Percentiles rank a stretch among this genome's conserved stretches.
phyloP scores from a whole-genome alignment of 2,888 invertebrate genomes.

The Nemotelus pantherinus region DNA sequence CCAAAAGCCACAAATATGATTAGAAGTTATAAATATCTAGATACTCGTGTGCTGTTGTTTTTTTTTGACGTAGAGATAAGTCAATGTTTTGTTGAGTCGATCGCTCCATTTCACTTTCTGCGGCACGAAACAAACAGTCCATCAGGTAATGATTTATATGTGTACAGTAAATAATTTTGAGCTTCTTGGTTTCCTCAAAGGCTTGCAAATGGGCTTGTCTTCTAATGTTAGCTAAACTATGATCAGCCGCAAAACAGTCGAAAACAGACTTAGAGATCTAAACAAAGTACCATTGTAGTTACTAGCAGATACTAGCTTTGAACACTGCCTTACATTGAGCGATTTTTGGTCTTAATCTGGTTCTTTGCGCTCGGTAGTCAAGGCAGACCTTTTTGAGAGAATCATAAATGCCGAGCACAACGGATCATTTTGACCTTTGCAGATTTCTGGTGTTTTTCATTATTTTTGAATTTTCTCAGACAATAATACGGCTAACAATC shows the following conservation, averaged over 20 bases:
- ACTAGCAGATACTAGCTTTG: background rate
- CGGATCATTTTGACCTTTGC: background rate
- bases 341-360: background rate
- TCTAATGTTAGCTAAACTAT: slow-evolving; percentile 25
- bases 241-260: slow-evolving; percentile 12
- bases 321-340: background rate
- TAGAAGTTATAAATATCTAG: background rate
- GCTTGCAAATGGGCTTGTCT: slow-evolving; percentile 35
- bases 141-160: slow-evolving; percentile 34
- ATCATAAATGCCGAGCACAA: background rate
- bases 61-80: background rate
- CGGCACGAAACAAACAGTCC: background rate
- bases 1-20: background rate
- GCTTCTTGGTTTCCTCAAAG: slow-evolving; percentile 39
- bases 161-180: slow-evolving; percentile 34
- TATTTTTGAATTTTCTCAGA: background rate
- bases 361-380: background rate
- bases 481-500: background rate
- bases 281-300: background rate
- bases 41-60: background rate
- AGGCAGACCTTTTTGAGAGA: background rate
- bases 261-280: slow-evolving; percentile 6
- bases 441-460: background rate
- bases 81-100: background rate
- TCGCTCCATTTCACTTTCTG: slow-evolving; percentile 27